Evolutionary conservation across 37 sponge, comb jelly and placozoan species (phyloP), one percentile per base, ranked within the genome.

Genomic region (Cliona cf. orientalis): DNA sequence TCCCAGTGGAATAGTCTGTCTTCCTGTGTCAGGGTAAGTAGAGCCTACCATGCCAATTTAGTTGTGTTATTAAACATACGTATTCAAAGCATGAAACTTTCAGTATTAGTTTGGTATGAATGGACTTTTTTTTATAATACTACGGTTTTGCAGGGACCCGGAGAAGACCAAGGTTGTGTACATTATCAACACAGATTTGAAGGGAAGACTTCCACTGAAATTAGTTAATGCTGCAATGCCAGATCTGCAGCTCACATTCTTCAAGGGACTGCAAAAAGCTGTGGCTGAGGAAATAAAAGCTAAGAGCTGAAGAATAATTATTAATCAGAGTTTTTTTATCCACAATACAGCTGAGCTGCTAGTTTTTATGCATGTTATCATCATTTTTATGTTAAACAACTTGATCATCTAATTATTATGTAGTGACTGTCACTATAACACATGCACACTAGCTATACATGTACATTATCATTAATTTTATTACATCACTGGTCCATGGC

Each of bases 191-290:
- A 76, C 71, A 9, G 63, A 78, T 43, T 71, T 83, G n/a, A 58
- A 56, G 32, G 89, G 89, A 2, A 56, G 1, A 53, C 45, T 89
- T 7, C 89, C 89, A n/a, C 29, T 28, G 5, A 75, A 26, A 42
- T 39, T 89, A 26, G 72, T 89, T 0, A 84, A 89, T 22, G 9
- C 77, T 25, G 78, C 64, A 19, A 40, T 82, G 3, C 83, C 89
- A 22, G 37, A 71, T 37, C 41, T 69, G 25, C 78, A 78, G 33
- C 2, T 72, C 22, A 39, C 58, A 32, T 80, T 72, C 58, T 65
- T 72, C 74, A 74, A 46, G 14, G 38, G 60, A n/a, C 57, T 86
- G 1, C 32, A 46, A 3, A 80, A 80, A 49, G 81, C 81, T 5
- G 14, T 86, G 9, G 71, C 79, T 23, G 79, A 86, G 12, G 66